These are phyloP conservation scores for Electrophaes corylata DNA, from an alignment of 2,888 invertebrate genomes.

Conservation along the genomic window DNA sequence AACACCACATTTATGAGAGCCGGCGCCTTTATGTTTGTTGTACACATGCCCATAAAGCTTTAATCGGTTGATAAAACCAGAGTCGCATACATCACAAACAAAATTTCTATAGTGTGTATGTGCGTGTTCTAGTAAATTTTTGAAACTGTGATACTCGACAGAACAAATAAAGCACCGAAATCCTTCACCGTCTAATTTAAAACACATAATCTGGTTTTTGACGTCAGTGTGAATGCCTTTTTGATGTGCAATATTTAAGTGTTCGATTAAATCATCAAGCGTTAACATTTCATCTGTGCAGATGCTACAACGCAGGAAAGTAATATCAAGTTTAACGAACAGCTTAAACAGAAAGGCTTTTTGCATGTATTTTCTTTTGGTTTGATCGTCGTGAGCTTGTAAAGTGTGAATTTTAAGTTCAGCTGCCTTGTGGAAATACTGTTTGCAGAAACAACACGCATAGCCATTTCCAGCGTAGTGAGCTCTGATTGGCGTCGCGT, in stretches of 20 bases:
- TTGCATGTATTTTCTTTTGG: slow-evolving; percentile 57
- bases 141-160: slow-evolving; percentile 51
- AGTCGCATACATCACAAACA: slow-evolving; percentile 55
- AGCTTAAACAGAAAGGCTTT: slow-evolving; percentile 44
- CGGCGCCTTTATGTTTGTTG: slow-evolving; percentile 52
- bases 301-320: slow-evolving; percentile 48
- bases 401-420: slow-evolving; percentile 61
- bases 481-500: slow-evolving; percentile 66
- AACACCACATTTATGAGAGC: slow-evolving; percentile 58
- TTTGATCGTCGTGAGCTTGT: slow-evolving; percentile 47
- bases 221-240: slow-evolving; percentile 51
- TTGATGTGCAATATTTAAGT: slow-evolving; percentile 37
- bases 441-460: slow-evolving; percentile 60
- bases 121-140: slow-evolving; percentile 58
- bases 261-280: slow-evolving; percentile 40
- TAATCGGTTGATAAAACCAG: slow-evolving; percentile 54
- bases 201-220: slow-evolving; percentile 60
- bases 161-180: slow-evolving; percentile 54
- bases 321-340: slow-evolving; percentile 55
- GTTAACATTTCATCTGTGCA: slow-evolving; percentile 45
- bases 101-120: slow-evolving; percentile 58
- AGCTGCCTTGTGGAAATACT: slow-evolving; percentile 53
- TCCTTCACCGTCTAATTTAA: slow-evolving; percentile 50
- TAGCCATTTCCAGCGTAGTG: slow-evolving; percentile 59
- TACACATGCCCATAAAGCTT: slow-evolving; percentile 54